Conservation (phyloP, 2,888 invertebrate species). For the Cynaeus angustus region DNA sequence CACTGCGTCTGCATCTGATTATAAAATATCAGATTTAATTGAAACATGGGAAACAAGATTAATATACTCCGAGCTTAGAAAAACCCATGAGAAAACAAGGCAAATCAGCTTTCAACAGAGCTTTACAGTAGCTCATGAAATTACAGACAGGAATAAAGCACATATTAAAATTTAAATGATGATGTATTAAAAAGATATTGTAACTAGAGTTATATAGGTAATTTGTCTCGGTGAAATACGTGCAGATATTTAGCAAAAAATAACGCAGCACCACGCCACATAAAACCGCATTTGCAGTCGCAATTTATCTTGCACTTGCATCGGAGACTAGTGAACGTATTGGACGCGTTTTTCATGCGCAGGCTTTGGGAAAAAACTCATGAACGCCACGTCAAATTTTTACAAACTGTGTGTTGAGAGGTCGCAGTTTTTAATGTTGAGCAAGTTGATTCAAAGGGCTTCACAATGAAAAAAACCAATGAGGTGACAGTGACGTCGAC, state of each 20-base stretch:
- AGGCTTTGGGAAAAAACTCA: conserved; percentile 4
- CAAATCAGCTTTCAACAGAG: too few relatives aligned
- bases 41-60: conserved; percentile 8
- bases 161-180: neutral
- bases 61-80: neutral
- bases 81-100: conserved; percentile 1
- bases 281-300: conserved; percentile 40
- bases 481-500: conserved; percentile 25
- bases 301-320: conserved; percentile 41
- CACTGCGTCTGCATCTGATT: conserved; percentile 29
- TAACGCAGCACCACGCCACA: conserved; percentile 32
- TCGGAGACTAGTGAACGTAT: conserved; percentile 30
- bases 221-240: conserved; percentile 30
- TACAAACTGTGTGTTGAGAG: too few relatives aligned
- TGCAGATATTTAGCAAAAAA: conserved; percentile 32
- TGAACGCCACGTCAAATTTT: conserved; percentile 8
- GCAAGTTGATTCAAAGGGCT: neutral
- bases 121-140: neutral
- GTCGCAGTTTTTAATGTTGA: too few relatives aligned
- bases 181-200: neutral
- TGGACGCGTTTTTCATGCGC: conserved; percentile 33
- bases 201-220: neutral
- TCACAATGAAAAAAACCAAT: conserved; percentile 26
- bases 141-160: neutral
- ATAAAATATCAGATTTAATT: conserved; percentile 34